phyloP scores from a whole-genome alignment of 35 echinoderm and acorn worm genomes.

The Apostichopus parvimensis region DNA sequence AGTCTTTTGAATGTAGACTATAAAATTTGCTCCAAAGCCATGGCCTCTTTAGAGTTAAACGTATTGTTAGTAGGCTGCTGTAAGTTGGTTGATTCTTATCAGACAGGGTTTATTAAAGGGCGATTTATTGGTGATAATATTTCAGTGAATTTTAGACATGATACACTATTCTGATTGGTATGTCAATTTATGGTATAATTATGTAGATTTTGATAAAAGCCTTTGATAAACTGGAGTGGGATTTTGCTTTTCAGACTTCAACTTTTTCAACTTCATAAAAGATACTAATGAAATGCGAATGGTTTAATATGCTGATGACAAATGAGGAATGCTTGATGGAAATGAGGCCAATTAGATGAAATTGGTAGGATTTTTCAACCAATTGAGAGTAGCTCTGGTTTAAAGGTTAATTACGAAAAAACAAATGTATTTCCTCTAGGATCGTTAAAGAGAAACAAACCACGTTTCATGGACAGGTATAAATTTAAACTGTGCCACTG shows the following conservation, averaged over 20 bases:
- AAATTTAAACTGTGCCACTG: no score
- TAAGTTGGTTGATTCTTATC: not conserved
- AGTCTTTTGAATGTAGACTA: slow-evolving; percentile 26
- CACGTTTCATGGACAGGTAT: no score
- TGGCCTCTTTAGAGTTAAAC: not conserved
- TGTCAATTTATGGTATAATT: not conserved
- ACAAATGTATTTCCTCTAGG: no score
- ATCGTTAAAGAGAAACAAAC: no score
- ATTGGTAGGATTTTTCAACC: not conserved
- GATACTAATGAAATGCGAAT: not conserved
- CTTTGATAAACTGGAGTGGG: no score
- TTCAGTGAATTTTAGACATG: not conserved
- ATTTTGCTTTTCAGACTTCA: no score
- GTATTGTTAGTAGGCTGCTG: not conserved
- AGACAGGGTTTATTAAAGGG: slow-evolving; percentile 33
- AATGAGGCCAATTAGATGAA: not conserved
- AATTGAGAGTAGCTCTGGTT: not conserved
- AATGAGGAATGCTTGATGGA: not conserved
- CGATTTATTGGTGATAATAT: slow-evolving; percentile 43
- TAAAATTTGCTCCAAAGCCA: slow-evolving; percentile 30
- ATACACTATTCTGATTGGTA: not conserved
- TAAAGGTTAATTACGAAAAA: no score
- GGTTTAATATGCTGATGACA: slow-evolving; percentile 26
- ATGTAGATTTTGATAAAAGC: not conserved
- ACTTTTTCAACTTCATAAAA: no score